These are phyloP conservation scores for Scotopteryx bipunctaria DNA, from an alignment of 2,888 invertebrate species.

Conservation along the genomic window DNA sequence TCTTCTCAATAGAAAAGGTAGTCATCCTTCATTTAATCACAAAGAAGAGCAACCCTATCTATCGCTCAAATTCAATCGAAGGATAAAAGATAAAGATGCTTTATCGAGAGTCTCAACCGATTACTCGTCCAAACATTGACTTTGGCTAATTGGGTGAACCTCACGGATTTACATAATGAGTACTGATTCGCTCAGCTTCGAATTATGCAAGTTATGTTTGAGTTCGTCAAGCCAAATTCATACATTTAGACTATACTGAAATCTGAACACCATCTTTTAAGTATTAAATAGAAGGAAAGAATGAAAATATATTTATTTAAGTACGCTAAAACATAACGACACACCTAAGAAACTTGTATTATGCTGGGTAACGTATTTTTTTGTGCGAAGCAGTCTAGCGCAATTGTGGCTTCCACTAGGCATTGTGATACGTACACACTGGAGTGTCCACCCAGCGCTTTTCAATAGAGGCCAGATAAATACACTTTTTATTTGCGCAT, in stretches of 20 bases:
- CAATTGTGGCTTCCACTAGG: too few species aligned
- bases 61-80: constrained; percentile 38
- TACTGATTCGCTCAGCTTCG: constrained; percentile 64
- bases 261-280: constrained; percentile 1
- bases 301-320: too few species aligned
- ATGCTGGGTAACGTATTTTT: too few species aligned
- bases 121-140: constrained; percentile 76
- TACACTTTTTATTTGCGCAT: too few species aligned
- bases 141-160: constrained; percentile 73
- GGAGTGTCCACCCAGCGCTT: too few species aligned
- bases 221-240: constrained; percentile 64
- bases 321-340: too few species aligned
- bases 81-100: constrained; percentile 41
- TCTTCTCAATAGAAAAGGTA: neutral
- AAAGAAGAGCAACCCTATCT: neutral
- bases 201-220: constrained; percentile 79
- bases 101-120: constrained; percentile 51
- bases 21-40: neutral
- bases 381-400: too few species aligned
- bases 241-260: constrained; percentile 47
- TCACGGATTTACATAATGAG: constrained; percentile 79
- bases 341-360: too few species aligned
- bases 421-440: too few species aligned
- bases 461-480: too few species aligned
- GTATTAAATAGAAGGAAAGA: too few species aligned